A percentile compares a stretch with the other conserved stretches of the same genome.
phyloP scores from a whole-genome alignment of 2,888 invertebrate species.

The Eurytoma adleriae region DNA sequence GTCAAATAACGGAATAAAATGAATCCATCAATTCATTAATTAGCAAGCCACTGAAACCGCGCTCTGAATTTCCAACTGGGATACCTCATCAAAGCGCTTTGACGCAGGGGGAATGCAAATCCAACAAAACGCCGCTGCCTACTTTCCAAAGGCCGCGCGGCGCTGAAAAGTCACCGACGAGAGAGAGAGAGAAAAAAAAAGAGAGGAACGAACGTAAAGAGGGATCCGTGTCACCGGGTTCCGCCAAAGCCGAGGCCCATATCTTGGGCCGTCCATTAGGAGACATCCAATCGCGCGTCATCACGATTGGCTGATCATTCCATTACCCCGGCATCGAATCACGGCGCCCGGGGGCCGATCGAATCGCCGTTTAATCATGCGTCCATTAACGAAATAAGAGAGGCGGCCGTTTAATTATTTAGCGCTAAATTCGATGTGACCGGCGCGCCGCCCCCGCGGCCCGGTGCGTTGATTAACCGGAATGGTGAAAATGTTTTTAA shows the following conservation, averaged over 20 bases:
- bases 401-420: constrained; percentile 41
- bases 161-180: neutral
- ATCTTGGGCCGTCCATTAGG: constrained; percentile 25
- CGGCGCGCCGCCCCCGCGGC: too few species aligned
- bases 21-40: too few species aligned
- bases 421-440: too few species aligned
- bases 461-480: too few species aligned
- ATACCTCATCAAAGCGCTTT: too few species aligned
- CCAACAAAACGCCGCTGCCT: too few species aligned
- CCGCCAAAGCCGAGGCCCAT: neutral
- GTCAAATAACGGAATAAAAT: too few species aligned
- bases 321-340: constrained; percentile 45
- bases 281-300: constrained; percentile 32
- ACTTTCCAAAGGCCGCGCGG: neutral
- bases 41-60: too few species aligned
- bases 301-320: constrained; percentile 44
- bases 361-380: constrained; percentile 36
- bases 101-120: too few species aligned
- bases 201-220: neutral
- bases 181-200: neutral
- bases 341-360: constrained; percentile 5
- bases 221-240: neutral
- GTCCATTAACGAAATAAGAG: constrained; percentile 41
- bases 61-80: too few species aligned
- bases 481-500: too few species aligned